Evolutionary conservation across 2,113 vertebrate species (phyloP).

Genomic region (Oncorhynchus tshawytscha): DNA sequence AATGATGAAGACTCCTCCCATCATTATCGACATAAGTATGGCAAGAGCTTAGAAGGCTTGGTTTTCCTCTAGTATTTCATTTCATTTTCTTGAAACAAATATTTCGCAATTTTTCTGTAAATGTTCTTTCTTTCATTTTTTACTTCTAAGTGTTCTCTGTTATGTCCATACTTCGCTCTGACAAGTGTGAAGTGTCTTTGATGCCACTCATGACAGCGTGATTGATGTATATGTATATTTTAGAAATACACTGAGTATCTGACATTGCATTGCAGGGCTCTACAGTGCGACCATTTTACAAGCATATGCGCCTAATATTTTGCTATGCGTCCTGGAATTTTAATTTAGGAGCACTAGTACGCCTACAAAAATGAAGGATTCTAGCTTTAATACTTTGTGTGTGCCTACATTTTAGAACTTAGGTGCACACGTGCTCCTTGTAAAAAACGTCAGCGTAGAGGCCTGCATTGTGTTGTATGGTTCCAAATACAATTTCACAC

Average conservation of each 20-base stretch:
- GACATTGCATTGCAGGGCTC: background rate
- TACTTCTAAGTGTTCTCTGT: slow-evolving; percentile 62
- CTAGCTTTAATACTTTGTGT: no score
- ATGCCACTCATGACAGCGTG: slow-evolving; percentile 58
- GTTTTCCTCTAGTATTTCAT: slow-evolving; percentile 53
- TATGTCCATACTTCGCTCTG: slow-evolving; percentile 69
- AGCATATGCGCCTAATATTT: no score
- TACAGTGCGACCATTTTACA: slow-evolving; percentile 27
- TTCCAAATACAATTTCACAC: no score
- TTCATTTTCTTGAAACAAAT: slow-evolving; percentile 32
- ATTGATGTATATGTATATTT: slow-evolving; percentile 49
- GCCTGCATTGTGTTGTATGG: no score
- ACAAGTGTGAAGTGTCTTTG: slow-evolving; percentile 30
- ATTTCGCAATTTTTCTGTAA: background rate
- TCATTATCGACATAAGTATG: slow-evolving; percentile 63
- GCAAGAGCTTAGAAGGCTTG: slow-evolving; percentile 67
- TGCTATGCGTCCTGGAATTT: no score
- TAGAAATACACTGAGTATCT: background rate
- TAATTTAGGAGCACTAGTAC: no score
- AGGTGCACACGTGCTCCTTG: no score
- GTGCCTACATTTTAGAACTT: no score
- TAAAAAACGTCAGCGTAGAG: no score
- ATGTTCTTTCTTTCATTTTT: background rate
- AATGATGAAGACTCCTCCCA: slow-evolving; percentile 39
- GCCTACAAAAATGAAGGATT: no score